Evolutionary conservation across 2,888 invertebrate species (phyloP).

Genomic region (Synergus laeviventris): DNA sequence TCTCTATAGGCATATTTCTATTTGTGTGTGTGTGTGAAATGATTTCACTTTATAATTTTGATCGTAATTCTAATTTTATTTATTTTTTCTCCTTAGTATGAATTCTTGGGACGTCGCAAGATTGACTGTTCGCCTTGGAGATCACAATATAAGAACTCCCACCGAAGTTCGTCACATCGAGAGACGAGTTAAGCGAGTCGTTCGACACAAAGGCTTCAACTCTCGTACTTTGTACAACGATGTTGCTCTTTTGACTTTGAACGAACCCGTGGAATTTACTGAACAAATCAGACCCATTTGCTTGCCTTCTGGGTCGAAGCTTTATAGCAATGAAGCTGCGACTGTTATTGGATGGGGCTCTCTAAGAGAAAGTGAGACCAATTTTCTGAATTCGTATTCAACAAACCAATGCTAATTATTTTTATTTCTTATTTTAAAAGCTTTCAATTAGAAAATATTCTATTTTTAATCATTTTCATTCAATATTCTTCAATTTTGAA

Average conservation of each 20-base stretch:
- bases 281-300: slow-evolving; percentile 88
- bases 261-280: slow-evolving; percentile 85
- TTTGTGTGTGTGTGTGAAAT: too few relatives aligned
- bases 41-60: too few relatives aligned
- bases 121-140: slow-evolving; percentile 88
- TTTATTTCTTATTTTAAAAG: too few relatives aligned
- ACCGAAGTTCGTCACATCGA: slow-evolving; percentile 87
- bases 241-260: slow-evolving; percentile 87
- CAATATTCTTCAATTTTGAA: too few relatives aligned
- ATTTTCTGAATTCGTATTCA: slow-evolving; percentile 18
- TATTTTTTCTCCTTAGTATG: slow-evolving; percentile 81
- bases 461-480: too few relatives aligned
- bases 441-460: too few relatives aligned
- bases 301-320: slow-evolving; percentile 80
- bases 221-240: slow-evolving; percentile 91
- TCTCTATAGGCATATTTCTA: too few relatives aligned
- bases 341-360: slow-evolving; percentile 95
- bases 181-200: slow-evolving; percentile 87
- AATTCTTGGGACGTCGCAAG: slow-evolving; percentile 92
- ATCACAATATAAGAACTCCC: slow-evolving; percentile 88
- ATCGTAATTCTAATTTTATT: not conserved
- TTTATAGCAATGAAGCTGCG: slow-evolving; percentile 84
- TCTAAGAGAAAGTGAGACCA: slow-evolving; percentile 83
- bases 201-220: slow-evolving; percentile 90
- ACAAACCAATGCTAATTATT: too few relatives aligned